phyloP scores from a whole-genome alignment of 2,113 vertebrate species.

The Corvus cornix region DNA sequence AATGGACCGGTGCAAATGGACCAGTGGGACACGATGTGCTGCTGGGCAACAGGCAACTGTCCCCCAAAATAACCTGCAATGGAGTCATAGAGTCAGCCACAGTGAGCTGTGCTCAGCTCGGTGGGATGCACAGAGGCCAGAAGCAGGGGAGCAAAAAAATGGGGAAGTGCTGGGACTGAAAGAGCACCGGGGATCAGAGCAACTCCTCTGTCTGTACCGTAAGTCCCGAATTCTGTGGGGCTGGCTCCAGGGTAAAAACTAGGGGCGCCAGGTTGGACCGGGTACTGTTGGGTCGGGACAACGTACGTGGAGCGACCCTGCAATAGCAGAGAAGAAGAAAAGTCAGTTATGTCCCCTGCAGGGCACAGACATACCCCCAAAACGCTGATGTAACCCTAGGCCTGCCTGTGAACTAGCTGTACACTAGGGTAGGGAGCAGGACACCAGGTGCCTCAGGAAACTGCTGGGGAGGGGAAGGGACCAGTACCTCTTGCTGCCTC shows the following conservation, averaged over 20 bases:
- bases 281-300: constrained; percentile 91
- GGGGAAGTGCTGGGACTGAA: neutral
- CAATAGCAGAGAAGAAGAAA: neutral
- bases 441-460: fast-evolving
- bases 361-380: fast-evolving
- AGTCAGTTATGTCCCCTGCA: neutral
- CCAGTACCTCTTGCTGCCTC: neutral
- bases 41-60: neutral
- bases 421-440: neutral
- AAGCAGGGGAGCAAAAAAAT: neutral
- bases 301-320: constrained; percentile 92
- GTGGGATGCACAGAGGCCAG: neutral
- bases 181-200: neutral
- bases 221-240: constrained; percentile 91
- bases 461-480: neutral
- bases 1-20: neutral
- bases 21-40: neutral
- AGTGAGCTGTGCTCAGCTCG: fast-evolving
- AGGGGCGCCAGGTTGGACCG: constrained; percentile 87
- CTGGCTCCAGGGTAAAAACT: constrained; percentile 92
- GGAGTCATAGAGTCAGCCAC: neutral
- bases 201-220: constrained; percentile 75
- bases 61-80: neutral
- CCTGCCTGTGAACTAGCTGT: neutral
- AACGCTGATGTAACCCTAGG: neutral